Base-by-base conservation (phyloP, 2,797 vertebrate genomes). In the Echiichthys vipera region DNA sequence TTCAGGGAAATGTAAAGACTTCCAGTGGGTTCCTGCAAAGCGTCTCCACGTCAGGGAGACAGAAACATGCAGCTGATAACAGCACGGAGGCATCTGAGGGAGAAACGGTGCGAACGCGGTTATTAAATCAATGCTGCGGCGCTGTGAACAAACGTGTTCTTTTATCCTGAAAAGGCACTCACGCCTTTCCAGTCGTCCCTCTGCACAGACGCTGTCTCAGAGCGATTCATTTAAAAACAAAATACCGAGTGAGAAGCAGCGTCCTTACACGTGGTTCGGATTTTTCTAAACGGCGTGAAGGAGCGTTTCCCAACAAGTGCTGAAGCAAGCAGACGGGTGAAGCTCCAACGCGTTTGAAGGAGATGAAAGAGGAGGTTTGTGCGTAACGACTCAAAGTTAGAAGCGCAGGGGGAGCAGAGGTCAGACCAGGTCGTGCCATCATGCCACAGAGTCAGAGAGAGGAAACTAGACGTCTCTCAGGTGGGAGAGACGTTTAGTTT, bases 351-450 rank as follows among this genome's bases (percentile, higher is more conserved):
- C 1, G 24, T 18, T 61, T 56, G 4, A 58, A 47, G 37, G 24
- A 14, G 14, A 8, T 25, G 1, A 27, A 78, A 37, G 29, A 9
- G 65, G 45, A 32, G 7, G 62, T 15, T 88, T 90, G 88, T 91
- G 89, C 88, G 85, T 82, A 70, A 83, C n/a, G 6, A 83, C 69
- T 76, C 15, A 24, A 81, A 14, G 32, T 50, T 37, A 67, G 54
- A 47, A 24, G 40, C 30, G 30, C 9, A 9, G 30, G 30, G 7
- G 30, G 30, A 32, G 30, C 30, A 9, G 20, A 42, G 29, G 25
- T n/a, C 59, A 10, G 29, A n/a, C 39, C 20, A 5, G 58, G 39
- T 71, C 51, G 2, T 43, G 64, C 71, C 81, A 67, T 74, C 75
- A 40, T 43, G 62, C 74, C 84, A 83, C 73, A 62, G 59, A 67